Evolutionary conservation across 1,140 invertebrate species (phyloP).

Genomic region (Heliconius hewitsoni): DNA sequence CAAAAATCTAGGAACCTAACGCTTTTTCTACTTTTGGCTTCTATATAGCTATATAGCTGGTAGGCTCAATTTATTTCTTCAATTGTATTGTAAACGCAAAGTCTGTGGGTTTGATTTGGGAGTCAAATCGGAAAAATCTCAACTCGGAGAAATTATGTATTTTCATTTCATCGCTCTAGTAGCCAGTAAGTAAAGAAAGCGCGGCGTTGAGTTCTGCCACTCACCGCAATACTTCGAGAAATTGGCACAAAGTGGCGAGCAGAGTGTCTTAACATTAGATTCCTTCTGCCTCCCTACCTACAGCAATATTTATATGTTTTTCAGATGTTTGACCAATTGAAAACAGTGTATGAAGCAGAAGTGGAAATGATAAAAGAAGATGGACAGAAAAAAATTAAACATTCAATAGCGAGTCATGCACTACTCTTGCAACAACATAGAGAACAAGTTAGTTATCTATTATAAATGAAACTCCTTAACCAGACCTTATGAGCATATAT

Average conservation of each 20-base stretch:
- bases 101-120: neutral
- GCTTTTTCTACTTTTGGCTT: too few relatives aligned
- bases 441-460: slow-evolving; percentile 48
- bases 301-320: neutral
- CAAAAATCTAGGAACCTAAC: too few relatives aligned
- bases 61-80: too few relatives aligned
- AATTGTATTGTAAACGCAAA: too few relatives aligned
- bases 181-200: too few relatives aligned
- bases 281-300: neutral
- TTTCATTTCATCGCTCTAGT: neutral
- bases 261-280: neutral
- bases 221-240: neutral
- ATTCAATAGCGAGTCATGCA: slow-evolving; percentile 52
- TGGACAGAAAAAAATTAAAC: slow-evolving; percentile 53
- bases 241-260: neutral
- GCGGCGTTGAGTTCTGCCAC: neutral
- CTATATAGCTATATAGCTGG: too few relatives aligned
- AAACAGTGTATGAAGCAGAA: slow-evolving; percentile 63
- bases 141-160: neutral
- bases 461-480: too few relatives aligned
- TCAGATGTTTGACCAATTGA: slow-evolving; percentile 69
- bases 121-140: neutral
- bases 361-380: slow-evolving; percentile 60
- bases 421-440: slow-evolving; percentile 50
- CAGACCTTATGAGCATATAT: too few relatives aligned